Conservation (phyloP, 2,888 invertebrate genomes). For the Agelastica alni region DNA sequence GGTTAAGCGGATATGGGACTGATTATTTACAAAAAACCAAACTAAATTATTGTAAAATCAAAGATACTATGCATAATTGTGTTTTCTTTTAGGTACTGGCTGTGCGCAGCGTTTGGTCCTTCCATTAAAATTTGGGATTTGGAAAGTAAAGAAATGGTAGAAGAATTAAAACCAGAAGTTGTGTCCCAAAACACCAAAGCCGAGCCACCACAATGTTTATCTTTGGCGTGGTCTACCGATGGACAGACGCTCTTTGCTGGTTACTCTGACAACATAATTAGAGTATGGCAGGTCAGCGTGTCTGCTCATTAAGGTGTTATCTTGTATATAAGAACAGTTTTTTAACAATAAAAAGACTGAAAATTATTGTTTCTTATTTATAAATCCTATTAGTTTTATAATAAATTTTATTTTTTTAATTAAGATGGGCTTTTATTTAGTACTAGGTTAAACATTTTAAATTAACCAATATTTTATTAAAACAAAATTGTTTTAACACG, state of each 20-base stretch:
- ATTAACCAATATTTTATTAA: too few species aligned
- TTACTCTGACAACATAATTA: slow-evolving; percentile 96
- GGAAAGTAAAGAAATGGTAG: slow-evolving; percentile 99
- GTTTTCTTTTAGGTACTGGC: slow-evolving; percentile 74
- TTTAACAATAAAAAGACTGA: slow-evolving; percentile 17
- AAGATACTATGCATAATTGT: not conserved
- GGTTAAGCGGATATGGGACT: slow-evolving; percentile 58
- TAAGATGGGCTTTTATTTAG: too few species aligned
- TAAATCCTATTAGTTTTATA: not conserved
- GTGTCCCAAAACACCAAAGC: slow-evolving; percentile 79
- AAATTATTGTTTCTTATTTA: not conserved
- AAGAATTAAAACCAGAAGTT: slow-evolving; percentile 96
- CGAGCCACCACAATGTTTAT: slow-evolving; percentile 94
- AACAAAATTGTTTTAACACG: too few species aligned
- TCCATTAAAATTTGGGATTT: slow-evolving; percentile 99
- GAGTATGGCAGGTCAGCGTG: slow-evolving; percentile 98
- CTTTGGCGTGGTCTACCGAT: slow-evolving; percentile 98
- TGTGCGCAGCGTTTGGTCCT: slow-evolving; percentile 98
- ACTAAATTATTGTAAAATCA: not conserved
- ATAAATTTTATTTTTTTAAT: too few species aligned
- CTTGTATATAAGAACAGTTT: slow-evolving; percentile 18
- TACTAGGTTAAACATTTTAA: too few species aligned
- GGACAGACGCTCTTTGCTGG: slow-evolving; percentile 99
- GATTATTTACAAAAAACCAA: slow-evolving; percentile 35
- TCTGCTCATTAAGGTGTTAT: slow-evolving; percentile 63